Percentiles rank a stretch among this genome's conserved stretches.
Conservation (phyloP, 2,113 vertebrate genomes). For the Argyrosomus japonicus region DNA sequence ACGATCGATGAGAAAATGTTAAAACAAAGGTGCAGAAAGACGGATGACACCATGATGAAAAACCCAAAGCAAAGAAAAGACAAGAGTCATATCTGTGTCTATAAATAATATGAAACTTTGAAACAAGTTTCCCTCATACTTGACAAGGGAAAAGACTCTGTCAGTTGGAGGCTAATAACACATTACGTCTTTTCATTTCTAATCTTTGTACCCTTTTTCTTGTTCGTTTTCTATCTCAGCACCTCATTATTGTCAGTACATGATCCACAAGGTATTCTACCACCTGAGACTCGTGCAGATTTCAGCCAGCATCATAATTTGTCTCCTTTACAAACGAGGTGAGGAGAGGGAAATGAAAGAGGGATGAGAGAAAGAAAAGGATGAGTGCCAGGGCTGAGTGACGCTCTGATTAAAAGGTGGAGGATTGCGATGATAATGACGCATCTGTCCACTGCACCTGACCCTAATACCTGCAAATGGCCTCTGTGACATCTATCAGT, state of each 20-base stretch:
- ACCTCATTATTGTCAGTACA: neutral
- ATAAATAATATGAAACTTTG: neutral
- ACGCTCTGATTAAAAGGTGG: conserved; percentile 59
- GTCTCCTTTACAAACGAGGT: neutral
- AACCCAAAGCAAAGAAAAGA: neutral
- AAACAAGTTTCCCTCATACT: neutral
- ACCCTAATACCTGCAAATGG: conserved; percentile 43
- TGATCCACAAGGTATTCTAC: neutral
- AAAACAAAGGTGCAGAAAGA: conserved; percentile 57
- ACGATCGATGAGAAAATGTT: conserved; percentile 21
- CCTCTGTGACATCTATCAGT: conserved; percentile 29
- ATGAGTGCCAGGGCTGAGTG: conserved; percentile 69
- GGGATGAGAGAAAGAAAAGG: conserved; percentile 49
- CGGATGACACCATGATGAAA: conserved; percentile 20
- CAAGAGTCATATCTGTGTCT: neutral
- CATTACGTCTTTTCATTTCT: neutral
- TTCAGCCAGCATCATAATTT: conserved; percentile 9
- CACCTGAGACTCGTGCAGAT: neutral
- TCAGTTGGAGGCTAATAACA: neutral
- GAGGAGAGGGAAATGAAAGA: conserved; percentile 42
- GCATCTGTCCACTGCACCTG: conserved; percentile 66
- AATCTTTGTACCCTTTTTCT: neutral
- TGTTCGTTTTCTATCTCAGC: neutral
- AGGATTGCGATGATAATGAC: conserved; percentile 16
- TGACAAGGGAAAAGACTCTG: neutral